Conservation (phyloP, 1,140 invertebrate species). For the Heliconius eleuchia region DNA sequence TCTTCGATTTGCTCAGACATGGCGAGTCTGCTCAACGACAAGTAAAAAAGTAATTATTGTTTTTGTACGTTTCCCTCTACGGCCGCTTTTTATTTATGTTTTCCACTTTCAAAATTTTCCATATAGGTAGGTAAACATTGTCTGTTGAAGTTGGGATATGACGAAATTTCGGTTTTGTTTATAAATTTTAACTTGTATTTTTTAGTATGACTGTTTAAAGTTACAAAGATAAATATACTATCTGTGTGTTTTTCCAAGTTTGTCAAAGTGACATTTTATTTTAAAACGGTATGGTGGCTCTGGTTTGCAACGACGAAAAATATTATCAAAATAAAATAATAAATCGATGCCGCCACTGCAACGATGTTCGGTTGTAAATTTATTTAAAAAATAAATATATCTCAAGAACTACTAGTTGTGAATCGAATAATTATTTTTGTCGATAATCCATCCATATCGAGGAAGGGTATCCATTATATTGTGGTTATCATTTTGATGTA, state of each 20-base stretch:
- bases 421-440: too few species aligned
- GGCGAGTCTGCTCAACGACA: constrained; percentile 22
- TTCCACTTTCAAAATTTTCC: not conserved
- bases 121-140: not conserved
- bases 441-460: too few species aligned
- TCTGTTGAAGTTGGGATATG: not conserved
- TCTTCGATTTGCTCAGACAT: constrained; percentile 55
- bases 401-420: too few species aligned
- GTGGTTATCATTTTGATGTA: too few species aligned
- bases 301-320: too few species aligned
- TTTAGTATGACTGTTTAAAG: not conserved
- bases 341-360: too few species aligned
- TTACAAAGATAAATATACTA: not conserved
- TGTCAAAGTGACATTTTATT: not conserved
- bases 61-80: constrained; percentile 18
- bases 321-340: too few species aligned
- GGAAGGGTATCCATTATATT: too few species aligned
- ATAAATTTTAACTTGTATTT: not conserved
- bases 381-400: too few species aligned
- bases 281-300: not conserved
- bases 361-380: too few species aligned
- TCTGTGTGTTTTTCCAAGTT: not conserved
- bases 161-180: not conserved
- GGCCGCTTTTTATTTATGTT: constrained; percentile 2
- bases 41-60: constrained; percentile 30